Evolutionary conservation across 2,888 invertebrate genomes (phyloP), one percentile per base, ranked within the genome.

Genomic region (Caenorhabditis sp.): DNA sequence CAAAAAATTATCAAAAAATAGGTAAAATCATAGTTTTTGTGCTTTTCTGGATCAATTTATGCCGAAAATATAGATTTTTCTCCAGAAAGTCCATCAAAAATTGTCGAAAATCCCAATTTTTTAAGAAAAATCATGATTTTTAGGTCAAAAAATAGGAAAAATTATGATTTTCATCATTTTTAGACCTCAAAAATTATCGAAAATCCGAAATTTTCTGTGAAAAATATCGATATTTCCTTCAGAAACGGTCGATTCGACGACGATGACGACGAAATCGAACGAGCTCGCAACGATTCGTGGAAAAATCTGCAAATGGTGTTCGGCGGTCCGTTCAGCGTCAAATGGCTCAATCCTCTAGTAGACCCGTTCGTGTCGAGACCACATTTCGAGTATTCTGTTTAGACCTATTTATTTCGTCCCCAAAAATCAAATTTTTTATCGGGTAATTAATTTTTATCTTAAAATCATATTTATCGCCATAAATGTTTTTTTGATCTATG

Each of bases 311-410:
- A 78, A 88, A 92, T 95, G 0, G 97, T 99, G 3, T 99, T 99
- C 89, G 99, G 99, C 26, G 89, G 90, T 63, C 91, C 95, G 17
- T 96, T 97, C 89, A 95, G 95, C 0, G 88, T 96, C 64, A 91
- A 93, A 3, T 99, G 97, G 99, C 93, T 96, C 87, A 95, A 94
- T 19, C 96, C 96, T 0, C 96, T 99, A 88, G 93, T 93, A 10
- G 91, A 91, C 64, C 91, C 93, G 14, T 86, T 84, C 62, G 58
- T 80, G 23, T 71, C 92, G 58, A 91, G 92, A 80, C 93, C 93
- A 86, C 91, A 92, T 84, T 93, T 93, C 89, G 91, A 94, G 83
- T 94, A 94, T 90, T 93, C 94, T 75, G 94, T 95, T 81, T 94
- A 91, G 91, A 31, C 24, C 10, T 62, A 1, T 31, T n/a, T 43